Percentiles rank a stretch among this genome's conserved stretches.
Conservation (phyloP, 1,140 invertebrate genomes). For the Drosophila ironensis region DNA sequence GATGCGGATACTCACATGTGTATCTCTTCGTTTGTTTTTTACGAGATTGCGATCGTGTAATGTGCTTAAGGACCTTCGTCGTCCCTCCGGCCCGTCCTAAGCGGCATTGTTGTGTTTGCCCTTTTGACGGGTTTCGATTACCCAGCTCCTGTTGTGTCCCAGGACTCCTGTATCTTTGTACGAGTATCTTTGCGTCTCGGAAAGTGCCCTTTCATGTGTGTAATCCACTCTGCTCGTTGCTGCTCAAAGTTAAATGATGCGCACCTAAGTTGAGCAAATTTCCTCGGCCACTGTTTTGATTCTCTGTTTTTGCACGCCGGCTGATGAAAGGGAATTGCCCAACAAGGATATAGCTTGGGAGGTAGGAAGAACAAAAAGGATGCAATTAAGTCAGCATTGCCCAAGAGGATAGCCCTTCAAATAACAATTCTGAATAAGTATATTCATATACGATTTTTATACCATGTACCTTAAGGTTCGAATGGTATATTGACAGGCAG, state of each 20-base stretch:
- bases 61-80: slow-evolving; percentile 55
- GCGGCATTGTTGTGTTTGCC: slow-evolving; percentile 60
- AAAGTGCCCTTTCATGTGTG: slow-evolving; percentile 68
- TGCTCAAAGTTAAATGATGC: slow-evolving; percentile 74
- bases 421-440: too few species aligned
- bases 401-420: not conserved
- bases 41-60: slow-evolving; percentile 68
- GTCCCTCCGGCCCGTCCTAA: slow-evolving; percentile 18
- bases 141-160: slow-evolving; percentile 1
- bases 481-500: too few species aligned
- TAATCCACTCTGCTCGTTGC: slow-evolving; percentile 74
- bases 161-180: slow-evolving; percentile 16
- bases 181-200: not conserved
- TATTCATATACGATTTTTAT: too few species aligned
- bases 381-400: slow-evolving; percentile 10
- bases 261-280: slow-evolving; percentile 68
- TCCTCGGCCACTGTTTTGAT: slow-evolving; percentile 12
- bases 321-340: slow-evolving; percentile 60
- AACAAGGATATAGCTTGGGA: slow-evolving; percentile 34
- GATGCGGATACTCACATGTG: slow-evolving; percentile 12
- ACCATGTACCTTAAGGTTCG: too few species aligned
- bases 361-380: not conserved
- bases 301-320: slow-evolving; percentile 22
- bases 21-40: too few species aligned
- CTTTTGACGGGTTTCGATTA: slow-evolving; percentile 80